Evolutionary conservation across 2,888 invertebrate species (phyloP), one percentile per base, ranked within the genome.

Genomic region (Thalpophila matura): DNA sequence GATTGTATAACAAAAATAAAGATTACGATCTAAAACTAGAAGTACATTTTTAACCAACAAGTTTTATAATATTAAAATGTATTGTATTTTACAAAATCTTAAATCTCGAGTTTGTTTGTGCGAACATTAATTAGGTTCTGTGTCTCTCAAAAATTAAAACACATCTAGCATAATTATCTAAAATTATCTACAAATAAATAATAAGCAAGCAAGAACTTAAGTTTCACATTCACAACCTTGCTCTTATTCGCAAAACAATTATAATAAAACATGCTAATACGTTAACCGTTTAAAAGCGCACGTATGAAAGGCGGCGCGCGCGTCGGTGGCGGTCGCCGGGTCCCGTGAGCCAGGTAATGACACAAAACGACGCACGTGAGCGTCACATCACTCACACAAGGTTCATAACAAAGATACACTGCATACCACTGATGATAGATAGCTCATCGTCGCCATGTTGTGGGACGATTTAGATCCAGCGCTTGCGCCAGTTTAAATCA

Each of bases 301-400:
- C 74, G 76, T 91, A 80, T 77, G 54, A 74, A 86, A 51, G 62
- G 78, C 74, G 81, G 75, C 80, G 80, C 73, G 78, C 70, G 79
- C 83, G 84, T 83, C 85, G 85, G 82, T 86, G 84, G 82, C 80
- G 75, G 83, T 72, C 81, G 77, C 71, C 72, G 79, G 75, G 82
- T 83, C 86, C 84, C 85, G 83, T 84, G 86, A 85, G 87, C 85
- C 88, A 89, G 88, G 89, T 90, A 90, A 89, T 87, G 89, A 91
- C 86, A 90, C 88, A 89, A 91, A 89, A 89, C 88, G 86, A 89
- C 85, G 78, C 82, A 81, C 82, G 81, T 80, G 76, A 81, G 75
- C 79, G 77, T 73, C 81, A 74, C 84, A 86, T 86, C 87, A 84
- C 86, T 85, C 87, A 88, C 85, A 85, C 83, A 77, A 78, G 74